Conservation (phyloP, 2,888 invertebrate genomes). For the Ametastegia equiseti region DNA sequence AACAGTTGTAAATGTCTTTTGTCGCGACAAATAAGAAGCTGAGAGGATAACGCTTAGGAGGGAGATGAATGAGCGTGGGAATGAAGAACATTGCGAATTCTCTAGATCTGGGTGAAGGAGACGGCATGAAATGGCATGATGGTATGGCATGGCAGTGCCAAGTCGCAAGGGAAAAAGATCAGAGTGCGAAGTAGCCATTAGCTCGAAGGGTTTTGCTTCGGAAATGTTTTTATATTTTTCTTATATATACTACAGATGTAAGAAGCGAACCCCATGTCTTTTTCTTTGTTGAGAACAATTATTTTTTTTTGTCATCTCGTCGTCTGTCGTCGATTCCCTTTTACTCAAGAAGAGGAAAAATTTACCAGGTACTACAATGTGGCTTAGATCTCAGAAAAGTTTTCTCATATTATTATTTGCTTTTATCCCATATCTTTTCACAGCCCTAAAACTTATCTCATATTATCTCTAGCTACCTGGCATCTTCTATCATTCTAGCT, state of each 20-base stretch:
- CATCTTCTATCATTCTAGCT: not conserved
- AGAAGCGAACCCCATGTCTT: not conserved
- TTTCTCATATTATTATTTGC: not conserved
- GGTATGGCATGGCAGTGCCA: not conserved
- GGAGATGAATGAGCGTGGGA: not conserved
- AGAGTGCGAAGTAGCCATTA: conserved; percentile 15
- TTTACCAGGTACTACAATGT: not conserved
- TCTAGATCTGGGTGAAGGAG: not conserved
- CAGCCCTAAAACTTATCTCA: not conserved
- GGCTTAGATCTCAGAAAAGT: not conserved
- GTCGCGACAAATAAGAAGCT: conserved; percentile 15
- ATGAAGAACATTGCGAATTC: not conserved
- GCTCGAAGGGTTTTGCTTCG: not conserved
- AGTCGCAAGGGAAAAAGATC: not conserved
- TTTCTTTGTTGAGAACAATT: not conserved
- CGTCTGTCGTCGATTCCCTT: not conserved
- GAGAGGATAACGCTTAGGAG: not conserved
- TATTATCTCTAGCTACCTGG: not conserved
- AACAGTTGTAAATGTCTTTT: conserved; percentile 30
- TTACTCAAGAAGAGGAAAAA: not conserved
- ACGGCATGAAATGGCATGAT: no score
- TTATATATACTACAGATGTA: not conserved
- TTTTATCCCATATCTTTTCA: not conserved
- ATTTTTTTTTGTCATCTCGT: not conserved
- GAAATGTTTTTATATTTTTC: conserved; percentile 26